Percentiles rank a stretch among this genome's conserved stretches.
phyloP scores from a whole-genome alignment of 2,888 invertebrate species.

The Elmis aenea region DNA sequence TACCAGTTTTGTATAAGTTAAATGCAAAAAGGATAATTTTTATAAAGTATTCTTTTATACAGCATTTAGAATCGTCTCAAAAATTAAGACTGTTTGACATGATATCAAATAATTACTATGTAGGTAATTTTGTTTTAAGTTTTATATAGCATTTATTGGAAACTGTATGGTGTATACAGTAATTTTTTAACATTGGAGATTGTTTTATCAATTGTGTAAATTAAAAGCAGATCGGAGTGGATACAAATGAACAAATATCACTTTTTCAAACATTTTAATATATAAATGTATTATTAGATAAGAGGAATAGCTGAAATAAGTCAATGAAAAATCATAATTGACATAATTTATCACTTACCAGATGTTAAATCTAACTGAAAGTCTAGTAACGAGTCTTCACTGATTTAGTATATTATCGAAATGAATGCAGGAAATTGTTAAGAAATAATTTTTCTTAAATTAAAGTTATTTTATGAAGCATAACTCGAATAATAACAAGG shows the following conservation, averaged over 20 bases:
- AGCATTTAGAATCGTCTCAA: constrained; percentile 38
- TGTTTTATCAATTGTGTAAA: constrained; percentile 17
- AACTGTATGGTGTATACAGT: too few species aligned
- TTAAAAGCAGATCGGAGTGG: constrained; percentile 9
- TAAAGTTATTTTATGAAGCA: too few species aligned
- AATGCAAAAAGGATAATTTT: constrained; percentile 32
- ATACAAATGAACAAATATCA: constrained; percentile 4
- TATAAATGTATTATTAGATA: constrained; percentile 15
- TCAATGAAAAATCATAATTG: constrained; percentile 13
- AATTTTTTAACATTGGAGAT: constrained; percentile 17
- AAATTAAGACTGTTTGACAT: constrained; percentile 41
- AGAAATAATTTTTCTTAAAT: too few species aligned
- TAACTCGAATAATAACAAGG: too few species aligned
- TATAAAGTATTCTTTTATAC: constrained; percentile 43
- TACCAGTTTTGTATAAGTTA: constrained; percentile 34
- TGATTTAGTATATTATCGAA: too few species aligned
- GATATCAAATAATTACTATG: constrained; percentile 33
- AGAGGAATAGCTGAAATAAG: constrained; percentile 12
- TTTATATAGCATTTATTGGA: too few species aligned
- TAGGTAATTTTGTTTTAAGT: constrained; percentile 35
- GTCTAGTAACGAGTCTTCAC: too few species aligned
- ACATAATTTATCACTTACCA: too few species aligned
- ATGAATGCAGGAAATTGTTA: too few species aligned
- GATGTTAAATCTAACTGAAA: too few species aligned
- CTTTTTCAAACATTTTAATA: constrained; percentile 16